A percentile compares a stretch with the other conserved stretches of the same genome.
phyloP scores from a whole-genome alignment of 2,888 invertebrate genomes.

The Mesoligia furuncula region DNA sequence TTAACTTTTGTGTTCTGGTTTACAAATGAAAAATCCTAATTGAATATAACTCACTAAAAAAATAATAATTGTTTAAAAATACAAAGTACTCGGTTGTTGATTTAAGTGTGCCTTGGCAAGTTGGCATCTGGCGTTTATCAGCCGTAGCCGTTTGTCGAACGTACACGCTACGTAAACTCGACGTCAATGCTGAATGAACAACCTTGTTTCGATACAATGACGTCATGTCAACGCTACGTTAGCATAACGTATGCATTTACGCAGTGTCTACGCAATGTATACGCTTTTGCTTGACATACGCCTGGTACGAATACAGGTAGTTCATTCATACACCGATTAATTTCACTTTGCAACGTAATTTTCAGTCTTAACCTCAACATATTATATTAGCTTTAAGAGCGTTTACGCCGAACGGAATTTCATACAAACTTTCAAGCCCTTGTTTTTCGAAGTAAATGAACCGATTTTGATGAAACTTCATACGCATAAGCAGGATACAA shows the following conservation, averaged over 20 bases:
- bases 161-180: not conserved
- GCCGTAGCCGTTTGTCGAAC: not conserved
- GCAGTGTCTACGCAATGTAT: not conserved
- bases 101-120: not conserved
- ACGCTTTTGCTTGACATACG: not conserved
- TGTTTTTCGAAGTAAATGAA: no score
- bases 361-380: not conserved
- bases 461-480: no score
- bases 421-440: no score
- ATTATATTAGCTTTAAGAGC: not conserved
- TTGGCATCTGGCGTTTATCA: not conserved
- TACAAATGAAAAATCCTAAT: not conserved
- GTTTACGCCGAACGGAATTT: no score
- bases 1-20: slow-evolving; percentile 50
- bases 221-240: not conserved
- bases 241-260: not conserved
- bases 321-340: not conserved
- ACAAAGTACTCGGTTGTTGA: not conserved
- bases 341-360: not conserved
- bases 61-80: not conserved
- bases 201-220: not conserved
- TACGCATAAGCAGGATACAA: no score
- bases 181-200: not conserved
- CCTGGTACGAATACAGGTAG: not conserved
- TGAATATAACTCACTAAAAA: no score